A percentile compares a stretch with the other conserved stretches of the same genome.
phyloP scores from a whole-genome alignment of 2,113 vertebrate species.

The Vimba vimba region DNA sequence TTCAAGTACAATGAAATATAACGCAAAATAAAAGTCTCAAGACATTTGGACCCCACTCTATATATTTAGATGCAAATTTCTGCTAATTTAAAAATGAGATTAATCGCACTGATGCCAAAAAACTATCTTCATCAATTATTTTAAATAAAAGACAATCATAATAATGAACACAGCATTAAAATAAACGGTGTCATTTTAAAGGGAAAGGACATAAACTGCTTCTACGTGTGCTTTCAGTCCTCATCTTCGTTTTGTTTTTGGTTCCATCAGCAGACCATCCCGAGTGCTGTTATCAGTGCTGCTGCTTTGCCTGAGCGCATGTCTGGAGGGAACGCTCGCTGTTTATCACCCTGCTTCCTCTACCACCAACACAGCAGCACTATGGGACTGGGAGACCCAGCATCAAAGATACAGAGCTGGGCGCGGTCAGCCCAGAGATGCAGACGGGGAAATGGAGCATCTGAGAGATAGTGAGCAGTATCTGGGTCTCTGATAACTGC shows the following conservation, averaged over 20 bases:
- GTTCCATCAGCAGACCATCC: not conserved
- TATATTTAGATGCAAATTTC: not conserved
- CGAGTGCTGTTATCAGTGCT: constrained; percentile 11
- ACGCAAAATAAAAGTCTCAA: not conserved
- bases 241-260: constrained; percentile 8
- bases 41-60: not conserved
- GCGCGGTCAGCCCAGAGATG: constrained; percentile 20
- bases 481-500: constrained; percentile 28
- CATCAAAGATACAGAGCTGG: constrained; percentile 8
- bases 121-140: not conserved
- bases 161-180: not conserved
- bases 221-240: not conserved
- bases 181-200: not conserved
- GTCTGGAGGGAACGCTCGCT: constrained; percentile 27
- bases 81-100: not conserved
- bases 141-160: not conserved
- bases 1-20: not conserved
- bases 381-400: not conserved
- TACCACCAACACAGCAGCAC: constrained; percentile 19
- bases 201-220: not conserved
- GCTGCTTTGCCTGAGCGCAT: not conserved
- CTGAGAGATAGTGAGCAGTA: constrained; percentile 35
- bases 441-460: constrained; percentile 48
- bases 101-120: not conserved
- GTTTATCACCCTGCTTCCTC: constrained; percentile 33